phyloP scores from a whole-genome alignment of 2,113 vertebrate species.

The Phyllostomus hastatus region DNA sequence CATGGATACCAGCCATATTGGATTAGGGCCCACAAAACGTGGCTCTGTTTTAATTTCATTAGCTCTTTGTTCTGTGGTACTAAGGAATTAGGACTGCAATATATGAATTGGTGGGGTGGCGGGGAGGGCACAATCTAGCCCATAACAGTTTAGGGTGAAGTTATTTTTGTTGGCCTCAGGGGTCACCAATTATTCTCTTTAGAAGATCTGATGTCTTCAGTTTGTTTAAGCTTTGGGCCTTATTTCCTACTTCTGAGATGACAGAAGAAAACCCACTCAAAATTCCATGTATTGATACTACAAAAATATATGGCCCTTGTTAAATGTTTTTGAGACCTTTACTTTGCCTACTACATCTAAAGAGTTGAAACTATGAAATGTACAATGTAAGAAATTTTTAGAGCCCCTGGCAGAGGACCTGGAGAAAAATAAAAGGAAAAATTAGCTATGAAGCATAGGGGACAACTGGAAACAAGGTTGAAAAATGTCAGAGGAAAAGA shows the following conservation, averaged over 20 bases:
- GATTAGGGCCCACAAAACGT: background rate
- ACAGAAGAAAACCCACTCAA: background rate
- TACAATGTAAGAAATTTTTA: background rate
- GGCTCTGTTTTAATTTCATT: background rate
- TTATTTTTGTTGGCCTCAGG: background rate
- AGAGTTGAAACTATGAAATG: background rate
- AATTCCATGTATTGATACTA: background rate
- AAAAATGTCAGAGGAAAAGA: background rate
- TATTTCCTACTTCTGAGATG: background rate
- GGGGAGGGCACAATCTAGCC: background rate
- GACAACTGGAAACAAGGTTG: background rate
- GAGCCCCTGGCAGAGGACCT: background rate
- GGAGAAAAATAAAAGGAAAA: conserved; percentile 20
- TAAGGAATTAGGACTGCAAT: background rate
- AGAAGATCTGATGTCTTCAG: background rate
- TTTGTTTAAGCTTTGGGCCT: background rate
- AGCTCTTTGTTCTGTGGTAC: background rate
- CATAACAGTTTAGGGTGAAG: background rate
- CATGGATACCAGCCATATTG: background rate
- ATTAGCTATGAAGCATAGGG: background rate
- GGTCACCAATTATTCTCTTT: background rate
- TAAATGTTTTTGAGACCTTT: background rate
- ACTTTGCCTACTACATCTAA: background rate
- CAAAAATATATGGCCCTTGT: background rate
- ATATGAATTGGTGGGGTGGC: background rate